Evolutionary conservation across 2,113 vertebrate species (phyloP), one percentile per base, ranked within the genome.

Genomic region (Carassius gibelio): DNA sequence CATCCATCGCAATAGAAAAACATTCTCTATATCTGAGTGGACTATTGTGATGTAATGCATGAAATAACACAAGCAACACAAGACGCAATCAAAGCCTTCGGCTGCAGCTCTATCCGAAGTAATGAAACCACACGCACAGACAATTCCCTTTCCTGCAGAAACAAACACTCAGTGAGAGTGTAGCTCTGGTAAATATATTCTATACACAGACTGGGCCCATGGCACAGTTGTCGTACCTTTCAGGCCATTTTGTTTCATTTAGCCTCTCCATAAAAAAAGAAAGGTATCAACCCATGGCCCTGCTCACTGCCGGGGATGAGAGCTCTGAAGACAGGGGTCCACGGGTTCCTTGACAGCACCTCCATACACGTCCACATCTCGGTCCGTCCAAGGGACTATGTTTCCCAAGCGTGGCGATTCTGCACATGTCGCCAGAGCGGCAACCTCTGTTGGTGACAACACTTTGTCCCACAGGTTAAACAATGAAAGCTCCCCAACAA

Each of bases 391-490:
- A 48, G 97, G 95, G 26, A 97, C 93, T 82, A 99, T 93, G 19
- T 97, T 99, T 59, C 98, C 98, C 81, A 94, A 92, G 10, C 94
- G 93, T 0, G 91, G 80, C 34, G 94, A 95, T 7, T 90, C 91
- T 11, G 96, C 96, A 90, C 98, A 99, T 90, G 97, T 96, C 42
- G 98, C 97, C 86, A 99, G 88, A 66, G 94, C 94, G 13, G 95
- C 90, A 83, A 99, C 95, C 91, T 99, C 97, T 0, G 86, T 92
- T 0, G 96, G 94, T 0, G 96, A 96, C 93, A 99, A 92, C 87
- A 95, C 93, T 5, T 96, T 95, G 90, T 99, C 97, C 98, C 98
- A 99, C 86, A 99, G 91, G 52, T 97, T 94, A 89, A 99, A 99
- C 91, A 99, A 96, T 0, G 98, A 95, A 52, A 99, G 93, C 91